Conservation (phyloP, 2,113 vertebrate genomes). For the Conger conger region DNA sequence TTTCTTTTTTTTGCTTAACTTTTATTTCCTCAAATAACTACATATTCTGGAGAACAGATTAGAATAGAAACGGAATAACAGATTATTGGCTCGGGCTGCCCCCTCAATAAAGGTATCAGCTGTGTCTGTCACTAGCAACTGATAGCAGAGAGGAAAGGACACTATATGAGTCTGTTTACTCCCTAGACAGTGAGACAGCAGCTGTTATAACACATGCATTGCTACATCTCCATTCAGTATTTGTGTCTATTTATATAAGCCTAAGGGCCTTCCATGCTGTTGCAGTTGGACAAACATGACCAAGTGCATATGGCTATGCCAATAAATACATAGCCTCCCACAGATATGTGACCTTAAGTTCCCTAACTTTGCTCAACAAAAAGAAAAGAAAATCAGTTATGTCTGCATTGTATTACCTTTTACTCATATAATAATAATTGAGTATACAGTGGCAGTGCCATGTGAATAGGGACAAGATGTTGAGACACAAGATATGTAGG, state of each 20-base stretch:
- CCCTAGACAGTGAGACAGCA: constrained; percentile 53
- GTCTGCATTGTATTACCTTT: not conserved
- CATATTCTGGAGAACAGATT: not conserved
- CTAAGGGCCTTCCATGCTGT: constrained; percentile 64
- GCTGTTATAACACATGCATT: constrained; percentile 71
- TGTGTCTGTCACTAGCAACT: constrained; percentile 8
- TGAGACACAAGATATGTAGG: too few species aligned
- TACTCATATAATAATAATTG: not conserved
- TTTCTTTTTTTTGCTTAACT: not conserved
- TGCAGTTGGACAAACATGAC: constrained; percentile 58
- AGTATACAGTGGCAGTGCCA: too few species aligned
- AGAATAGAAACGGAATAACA: not conserved
- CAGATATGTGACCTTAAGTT: constrained; percentile 64
- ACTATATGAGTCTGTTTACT: constrained; percentile 55
- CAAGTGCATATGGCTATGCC: constrained; percentile 52
- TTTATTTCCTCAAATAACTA: not conserved
- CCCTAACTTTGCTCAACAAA: constrained; percentile 42
- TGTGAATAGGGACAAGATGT: not conserved
- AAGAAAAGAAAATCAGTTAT: not conserved
- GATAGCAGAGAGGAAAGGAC: constrained; percentile 36
- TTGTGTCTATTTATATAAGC: constrained; percentile 68
- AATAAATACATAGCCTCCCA: constrained; percentile 63
- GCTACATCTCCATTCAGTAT: constrained; percentile 53
- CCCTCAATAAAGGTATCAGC: not conserved
- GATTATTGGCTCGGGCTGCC: not conserved